These are phyloP conservation scores for Heteronetta atricapilla DNA, from an alignment of 2,113 vertebrate genomes.

Conservation along the genomic window DNA sequence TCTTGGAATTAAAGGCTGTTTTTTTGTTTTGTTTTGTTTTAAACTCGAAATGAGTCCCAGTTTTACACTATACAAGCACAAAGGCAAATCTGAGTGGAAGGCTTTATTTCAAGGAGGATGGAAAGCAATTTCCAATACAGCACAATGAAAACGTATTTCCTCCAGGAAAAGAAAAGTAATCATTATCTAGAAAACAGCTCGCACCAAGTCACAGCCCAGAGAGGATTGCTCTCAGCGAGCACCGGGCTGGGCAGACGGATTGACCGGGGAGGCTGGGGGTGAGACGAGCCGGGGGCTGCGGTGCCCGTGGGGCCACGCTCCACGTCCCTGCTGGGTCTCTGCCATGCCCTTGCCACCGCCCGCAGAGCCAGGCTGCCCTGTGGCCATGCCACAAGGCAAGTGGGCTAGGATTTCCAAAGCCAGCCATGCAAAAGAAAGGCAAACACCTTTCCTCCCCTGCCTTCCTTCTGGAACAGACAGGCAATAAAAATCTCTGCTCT, in stretches of 20 bases:
- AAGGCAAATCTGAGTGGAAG: slow-evolving; percentile 38
- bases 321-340: too few relatives aligned
- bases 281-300: too few relatives aligned
- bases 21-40: slow-evolving; percentile 22
- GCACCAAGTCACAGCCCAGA: slow-evolving; percentile 26
- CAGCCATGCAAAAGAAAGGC: too few relatives aligned
- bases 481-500: neutral
- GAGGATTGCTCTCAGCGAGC: neutral
- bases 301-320: neutral
- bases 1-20: slow-evolving; percentile 24
- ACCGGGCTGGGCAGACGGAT: neutral
- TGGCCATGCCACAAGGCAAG: too few relatives aligned
- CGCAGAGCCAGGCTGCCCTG: neutral
- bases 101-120: slow-evolving; percentile 44
- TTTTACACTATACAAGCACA: slow-evolving; percentile 27
- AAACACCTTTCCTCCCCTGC: neutral
- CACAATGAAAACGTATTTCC: slow-evolving; percentile 39
- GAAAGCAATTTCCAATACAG: slow-evolving; percentile 38
- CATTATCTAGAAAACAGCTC: slow-evolving; percentile 43
- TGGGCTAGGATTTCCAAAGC: neutral
- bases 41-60: slow-evolving; percentile 23
- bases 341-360: neutral
- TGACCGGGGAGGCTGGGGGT: neutral
- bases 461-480: neutral
- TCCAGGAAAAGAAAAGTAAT: slow-evolving; percentile 26